These are phyloP conservation scores for Aphidius gifuensis DNA, from an alignment of 1,140 invertebrate species.

Conservation along the genomic window DNA sequence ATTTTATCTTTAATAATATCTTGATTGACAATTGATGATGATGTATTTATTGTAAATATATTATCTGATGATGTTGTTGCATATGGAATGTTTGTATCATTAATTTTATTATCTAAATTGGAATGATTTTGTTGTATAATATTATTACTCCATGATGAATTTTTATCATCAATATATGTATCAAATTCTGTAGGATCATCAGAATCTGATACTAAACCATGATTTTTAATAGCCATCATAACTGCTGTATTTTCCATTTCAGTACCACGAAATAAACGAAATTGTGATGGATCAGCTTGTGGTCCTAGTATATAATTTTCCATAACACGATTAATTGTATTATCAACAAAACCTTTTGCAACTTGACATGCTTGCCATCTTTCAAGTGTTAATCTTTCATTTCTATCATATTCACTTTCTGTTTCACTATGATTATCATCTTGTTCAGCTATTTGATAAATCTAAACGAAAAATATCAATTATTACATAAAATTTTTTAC, in stretches of 20 bases:
- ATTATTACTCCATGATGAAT: conserved; percentile 14
- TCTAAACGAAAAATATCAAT: conserved; percentile 23
- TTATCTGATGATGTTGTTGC: conserved; percentile 11
- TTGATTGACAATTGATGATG: conserved; percentile 5
- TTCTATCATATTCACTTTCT: conserved; percentile 29
- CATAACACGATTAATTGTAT: conserved; percentile 67
- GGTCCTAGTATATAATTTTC: conserved; percentile 62
- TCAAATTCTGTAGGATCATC: conserved; percentile 11
- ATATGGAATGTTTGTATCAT: not conserved
- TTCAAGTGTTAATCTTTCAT: conserved; percentile 35
- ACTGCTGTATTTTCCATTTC: conserved; percentile 58
- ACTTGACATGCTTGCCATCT: conserved; percentile 70
- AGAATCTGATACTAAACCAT: conserved; percentile 46
- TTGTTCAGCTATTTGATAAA: conserved; percentile 15
- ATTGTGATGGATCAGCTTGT: conserved; percentile 49
- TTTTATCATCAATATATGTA: conserved; percentile 24
- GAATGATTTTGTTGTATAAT: conserved; percentile 4
- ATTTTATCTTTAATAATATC: conserved; percentile 31
- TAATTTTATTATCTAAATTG: not conserved
- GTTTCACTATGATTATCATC: conserved; percentile 16
- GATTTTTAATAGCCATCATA: conserved; percentile 60
- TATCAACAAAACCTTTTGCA: conserved; percentile 68
- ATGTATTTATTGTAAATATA: conserved; percentile 13
- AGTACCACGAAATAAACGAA: conserved; percentile 57
- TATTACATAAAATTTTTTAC: too few relatives aligned